These are phyloP conservation scores for Brachionus asplanchnoidis DNA, from an alignment of 1,140 invertebrate species.

Conservation along the genomic window DNA sequence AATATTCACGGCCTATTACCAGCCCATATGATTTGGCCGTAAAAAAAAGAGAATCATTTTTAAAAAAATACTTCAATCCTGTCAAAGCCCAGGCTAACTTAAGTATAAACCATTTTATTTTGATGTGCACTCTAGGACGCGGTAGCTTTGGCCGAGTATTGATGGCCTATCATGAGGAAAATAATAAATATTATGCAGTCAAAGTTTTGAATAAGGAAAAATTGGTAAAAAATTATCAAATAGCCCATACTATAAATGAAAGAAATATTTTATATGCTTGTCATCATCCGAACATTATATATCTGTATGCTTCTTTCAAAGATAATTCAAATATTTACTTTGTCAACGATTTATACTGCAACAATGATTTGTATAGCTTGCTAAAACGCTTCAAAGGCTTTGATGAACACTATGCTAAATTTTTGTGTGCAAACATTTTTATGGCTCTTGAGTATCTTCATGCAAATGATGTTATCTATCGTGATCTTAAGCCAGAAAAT, in stretches of 20 bases:
- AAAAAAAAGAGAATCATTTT: background rate
- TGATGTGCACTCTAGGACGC: background rate
- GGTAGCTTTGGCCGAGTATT: constrained; percentile 39
- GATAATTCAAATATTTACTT: constrained; percentile 85
- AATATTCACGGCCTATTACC: background rate
- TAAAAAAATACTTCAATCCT: constrained; percentile 7
- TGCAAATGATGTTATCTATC: constrained; percentile 58
- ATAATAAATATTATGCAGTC: constrained; percentile 24
- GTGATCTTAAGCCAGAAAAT: constrained; percentile 45
- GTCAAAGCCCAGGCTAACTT: background rate
- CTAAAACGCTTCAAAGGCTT: constrained; percentile 71
- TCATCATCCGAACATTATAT: constrained; percentile 87
- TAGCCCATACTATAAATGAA: constrained; percentile 89
- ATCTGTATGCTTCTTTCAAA: constrained; percentile 86
- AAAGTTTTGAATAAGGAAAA: constrained; percentile 27
- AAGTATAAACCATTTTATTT: background rate
- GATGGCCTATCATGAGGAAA: constrained; percentile 10
- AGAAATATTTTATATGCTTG: constrained; percentile 89
- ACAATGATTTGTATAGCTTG: constrained; percentile 97
- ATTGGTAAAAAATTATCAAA: constrained; percentile 74
- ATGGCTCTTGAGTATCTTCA: constrained; percentile 88
- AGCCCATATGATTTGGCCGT: background rate
- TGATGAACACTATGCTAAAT: constrained; percentile 71
- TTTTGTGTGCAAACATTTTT: constrained; percentile 89
- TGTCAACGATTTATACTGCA: constrained; percentile 94